Base-by-base conservation (phyloP, 2,888 invertebrate genomes). In the Baronia brevicornis region DNA sequence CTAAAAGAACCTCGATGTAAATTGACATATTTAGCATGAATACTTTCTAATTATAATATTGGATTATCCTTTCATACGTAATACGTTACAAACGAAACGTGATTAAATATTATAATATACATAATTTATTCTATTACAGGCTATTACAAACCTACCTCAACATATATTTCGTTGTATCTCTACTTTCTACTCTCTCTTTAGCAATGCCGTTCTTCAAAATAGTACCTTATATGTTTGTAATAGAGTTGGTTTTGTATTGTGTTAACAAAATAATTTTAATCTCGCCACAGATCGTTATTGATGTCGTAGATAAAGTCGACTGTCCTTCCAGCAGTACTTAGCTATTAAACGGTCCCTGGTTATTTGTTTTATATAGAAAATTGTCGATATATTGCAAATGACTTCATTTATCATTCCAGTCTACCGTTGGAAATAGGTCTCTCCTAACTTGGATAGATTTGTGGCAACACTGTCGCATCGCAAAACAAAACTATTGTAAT, bases 131-230 rank as follows among this genome's bases (percentile, higher is more conserved):
- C 34, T 25, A 34, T 36, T 10, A 30, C 34, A 28, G 32, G 14
- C 32, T 28, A 36, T 9, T 36, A 25, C 34, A 18, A 38, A 41
- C 43, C 45, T 45, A 41, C 28, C 28, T 34, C 43, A 45, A 45
- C 28, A 33, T 28, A 29, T 33, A 26, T 35, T 20, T 24, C 28
- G 32, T 41, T 45, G 22, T 24, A 29, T 21, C 28, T 18, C 19
- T 24, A 43, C 41, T 43, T 45, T 45, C 45, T 41, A 41, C 41
- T 43, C 22, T 36, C 15, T 8, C 18, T 12, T 5, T n/a, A 8
- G 6, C 9, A 13, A 6, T 4, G 10, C 7, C 4, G 6, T 6
- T 11, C 3, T 5, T 3, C 7, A 34, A 19, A 24, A 23, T 10
- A n/a, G 4, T 20, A 12, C 24, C 28, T 28, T 11, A 5, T 1